Base-by-base conservation (phyloP, 64 coral and sea anemone species). In the Dendronephthya gigantea region DNA sequence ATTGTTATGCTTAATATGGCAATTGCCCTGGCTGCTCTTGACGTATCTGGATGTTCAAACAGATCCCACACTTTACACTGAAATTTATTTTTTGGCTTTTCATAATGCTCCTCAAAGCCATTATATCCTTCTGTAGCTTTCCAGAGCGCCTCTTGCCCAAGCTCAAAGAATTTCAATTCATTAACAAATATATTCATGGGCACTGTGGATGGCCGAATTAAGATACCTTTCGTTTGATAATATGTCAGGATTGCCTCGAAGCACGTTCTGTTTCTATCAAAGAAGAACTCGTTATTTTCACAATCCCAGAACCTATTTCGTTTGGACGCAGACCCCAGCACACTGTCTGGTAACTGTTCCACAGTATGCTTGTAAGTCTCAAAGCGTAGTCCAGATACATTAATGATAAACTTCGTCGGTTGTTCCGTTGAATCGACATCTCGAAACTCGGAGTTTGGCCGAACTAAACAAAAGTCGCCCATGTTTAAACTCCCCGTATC, bases 241-340 rank as follows among this genome's bases (percentile, higher is more conserved):
- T 93, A 98, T 1, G 95, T 90, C 40, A 98, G 43, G 43, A 98
- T 98, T 2, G 95, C 93, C 65, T 98, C 95, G 83, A 98, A 98
- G 35, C 95, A 98, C 58, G 93, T 82, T 35, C 95, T 85, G 87
- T 98, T 98, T 19, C 91, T 72, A 85, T 98, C 95, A 79, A 98
- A 98, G 65, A 98, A 98, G 41, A 87, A 92, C 50, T 93, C 95
- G 25, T 82, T 84, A 25, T 93, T 93, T 32, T 86, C 90, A 34
- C 87, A 85, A 49, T 98, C 95, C 27, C 89, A 98, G 43, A 93
- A 98, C 27, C 86, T 87, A 13, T 93, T 88, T 45, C 95, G 83
- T 43, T 92, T 88, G 17, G 84, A 85, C 55, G 85, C 70, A 83
- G 82, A 88, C 14, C 95, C 95, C 1, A 98, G 88, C 55, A 98